phyloP scores from a whole-genome alignment of 37 sponge, comb jelly and placozoan genomes.

The Geodia barretti region DNA sequence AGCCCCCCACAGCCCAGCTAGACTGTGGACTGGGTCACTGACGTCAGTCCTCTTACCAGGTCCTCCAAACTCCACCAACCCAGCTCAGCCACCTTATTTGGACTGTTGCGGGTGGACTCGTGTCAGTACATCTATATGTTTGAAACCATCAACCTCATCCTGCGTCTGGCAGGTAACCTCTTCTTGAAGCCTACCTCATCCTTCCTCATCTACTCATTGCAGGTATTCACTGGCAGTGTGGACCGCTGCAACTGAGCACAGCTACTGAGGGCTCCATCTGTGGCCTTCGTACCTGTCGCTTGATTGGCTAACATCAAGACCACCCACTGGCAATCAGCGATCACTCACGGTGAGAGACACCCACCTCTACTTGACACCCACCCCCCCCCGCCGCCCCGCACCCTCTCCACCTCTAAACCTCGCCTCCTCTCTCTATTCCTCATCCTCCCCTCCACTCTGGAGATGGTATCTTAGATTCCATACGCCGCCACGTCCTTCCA shows the following conservation, averaged over 20 bases:
- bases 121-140: not conserved
- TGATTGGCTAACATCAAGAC: slow-evolving; percentile 39
- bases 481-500: no score
- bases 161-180: not conserved
- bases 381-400: no score
- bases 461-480: no score
- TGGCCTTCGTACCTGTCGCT: slow-evolving; percentile 54
- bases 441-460: no score
- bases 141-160: not conserved
- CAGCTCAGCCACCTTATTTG: not conserved
- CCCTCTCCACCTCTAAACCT: no score
- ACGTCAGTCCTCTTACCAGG: not conserved
- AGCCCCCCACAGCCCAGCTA: not conserved
- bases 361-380: no score
- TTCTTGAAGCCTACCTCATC: not conserved
- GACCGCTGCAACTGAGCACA: not conserved
- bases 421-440: no score
- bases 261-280: slow-evolving; percentile 1
- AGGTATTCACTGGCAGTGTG: not conserved
- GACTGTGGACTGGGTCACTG: not conserved
- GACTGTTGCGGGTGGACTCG: not conserved
- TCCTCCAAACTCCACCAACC: not conserved
- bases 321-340: slow-evolving; percentile 16
- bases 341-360: slow-evolving; percentile 22
- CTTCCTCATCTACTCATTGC: not conserved